A percentile compares a stretch with the other conserved stretches of the same genome.
phyloP scores from a whole-genome alignment of 2,113 vertebrate genomes.

The Carollia perspicillata region DNA sequence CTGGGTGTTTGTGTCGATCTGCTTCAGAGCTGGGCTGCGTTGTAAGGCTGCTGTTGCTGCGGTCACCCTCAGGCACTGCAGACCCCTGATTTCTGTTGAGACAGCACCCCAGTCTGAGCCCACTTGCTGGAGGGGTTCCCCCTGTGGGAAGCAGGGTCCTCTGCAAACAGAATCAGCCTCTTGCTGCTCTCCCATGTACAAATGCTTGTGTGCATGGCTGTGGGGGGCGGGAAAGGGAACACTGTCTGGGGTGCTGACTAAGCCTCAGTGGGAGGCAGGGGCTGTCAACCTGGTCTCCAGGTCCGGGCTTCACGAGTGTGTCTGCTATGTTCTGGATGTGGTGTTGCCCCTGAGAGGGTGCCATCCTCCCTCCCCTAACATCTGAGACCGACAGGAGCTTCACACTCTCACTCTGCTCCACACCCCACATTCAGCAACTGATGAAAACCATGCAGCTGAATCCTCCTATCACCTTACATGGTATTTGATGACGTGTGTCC shows the following conservation, averaged over 20 bases:
- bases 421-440: fast-evolving
- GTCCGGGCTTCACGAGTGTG: neutral
- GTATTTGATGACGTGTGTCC: neutral
- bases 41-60: neutral
- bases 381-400: neutral
- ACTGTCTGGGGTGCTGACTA: neutral
- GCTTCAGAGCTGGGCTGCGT: neutral
- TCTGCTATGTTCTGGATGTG: neutral
- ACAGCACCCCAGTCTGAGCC: too few species aligned
- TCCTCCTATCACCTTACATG: neutral
- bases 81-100: neutral
- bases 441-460: too few species aligned
- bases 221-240: fast-evolving
- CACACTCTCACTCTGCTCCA: neutral
- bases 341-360: neutral
- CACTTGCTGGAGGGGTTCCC: neutral
- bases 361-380: fast-evolving
- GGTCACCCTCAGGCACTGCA: neutral
- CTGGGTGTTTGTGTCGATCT: neutral
- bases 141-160: too few species aligned
- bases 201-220: too few species aligned
- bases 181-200: too few species aligned
- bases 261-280: neutral
- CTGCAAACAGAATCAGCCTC: neutral
- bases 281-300: neutral